phyloP scores from a whole-genome alignment of 2,113 vertebrate species.

The Geothlypis trichas region DNA sequence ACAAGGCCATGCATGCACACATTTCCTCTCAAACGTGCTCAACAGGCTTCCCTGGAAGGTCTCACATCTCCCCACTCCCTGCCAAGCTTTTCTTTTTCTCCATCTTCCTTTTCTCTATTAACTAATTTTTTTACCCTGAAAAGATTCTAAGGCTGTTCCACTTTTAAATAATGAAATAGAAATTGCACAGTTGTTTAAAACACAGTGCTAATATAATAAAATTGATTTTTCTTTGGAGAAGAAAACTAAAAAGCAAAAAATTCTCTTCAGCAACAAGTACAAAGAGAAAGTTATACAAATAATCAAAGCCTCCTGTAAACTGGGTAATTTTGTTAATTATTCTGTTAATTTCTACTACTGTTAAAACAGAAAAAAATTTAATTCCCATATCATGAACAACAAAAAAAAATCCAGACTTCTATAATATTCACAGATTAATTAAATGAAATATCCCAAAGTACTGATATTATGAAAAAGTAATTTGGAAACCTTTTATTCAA shows the following conservation, averaged over 20 bases:
- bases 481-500: neutral
- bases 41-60: neutral
- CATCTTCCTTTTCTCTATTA: slow-evolving; percentile 33
- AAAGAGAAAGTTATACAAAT: neutral
- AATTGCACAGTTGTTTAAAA: neutral
- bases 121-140: neutral
- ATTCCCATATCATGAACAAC: neutral
- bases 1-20: neutral
- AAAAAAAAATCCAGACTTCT: neutral
- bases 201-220: neutral
- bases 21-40: neutral
- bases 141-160: neutral
- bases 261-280: neutral
- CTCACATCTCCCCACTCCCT: slow-evolving; percentile 38
- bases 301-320: neutral
- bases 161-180: slow-evolving; percentile 12
- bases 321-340: neutral
- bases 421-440: neutral
- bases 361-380: neutral
- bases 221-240: neutral
- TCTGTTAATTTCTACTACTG: neutral
- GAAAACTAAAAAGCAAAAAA: neutral
- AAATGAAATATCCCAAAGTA: neutral
- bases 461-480: neutral
- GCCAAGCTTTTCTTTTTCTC: slow-evolving; percentile 47